These are phyloP conservation scores for Euura lappo DNA, from an alignment of 1,140 invertebrate genomes.

Conservation along the genomic window DNA sequence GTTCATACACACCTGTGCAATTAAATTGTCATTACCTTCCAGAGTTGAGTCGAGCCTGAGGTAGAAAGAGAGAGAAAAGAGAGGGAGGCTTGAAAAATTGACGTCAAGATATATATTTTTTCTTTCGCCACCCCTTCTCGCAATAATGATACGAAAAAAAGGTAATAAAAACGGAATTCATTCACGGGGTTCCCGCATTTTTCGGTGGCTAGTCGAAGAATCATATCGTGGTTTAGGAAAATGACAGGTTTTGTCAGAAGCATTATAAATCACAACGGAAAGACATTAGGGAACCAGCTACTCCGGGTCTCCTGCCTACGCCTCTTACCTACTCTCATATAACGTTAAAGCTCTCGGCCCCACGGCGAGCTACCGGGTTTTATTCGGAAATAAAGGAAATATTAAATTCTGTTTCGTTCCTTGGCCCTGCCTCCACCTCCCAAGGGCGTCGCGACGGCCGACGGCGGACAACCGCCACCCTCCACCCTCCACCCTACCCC, in stretches of 20 bases:
- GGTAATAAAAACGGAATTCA: too few species aligned
- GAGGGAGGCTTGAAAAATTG: not conserved
- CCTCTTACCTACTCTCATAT: too few species aligned
- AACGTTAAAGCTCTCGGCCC: too few species aligned
- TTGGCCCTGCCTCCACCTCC: not conserved
- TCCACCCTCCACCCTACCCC: too few species aligned
- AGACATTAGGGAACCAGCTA: not conserved
- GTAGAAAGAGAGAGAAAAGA: too few species aligned
- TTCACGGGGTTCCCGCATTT: too few species aligned
- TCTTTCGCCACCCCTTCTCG: not conserved
- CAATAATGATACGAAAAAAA: not conserved
- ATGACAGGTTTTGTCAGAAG: conserved; percentile 2
- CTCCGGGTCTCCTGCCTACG: not conserved
- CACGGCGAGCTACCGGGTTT: not conserved
- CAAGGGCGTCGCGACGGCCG: not conserved
- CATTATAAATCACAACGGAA: not conserved
- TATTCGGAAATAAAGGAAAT: not conserved
- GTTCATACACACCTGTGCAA: not conserved
- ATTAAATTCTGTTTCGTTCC: conserved; percentile 2
- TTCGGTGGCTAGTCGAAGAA: not conserved
- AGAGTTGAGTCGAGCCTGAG: too few species aligned
- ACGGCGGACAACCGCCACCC: not conserved
- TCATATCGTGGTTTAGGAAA: not conserved
- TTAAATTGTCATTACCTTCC: not conserved
- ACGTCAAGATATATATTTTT: not conserved